Conservation (phyloP, 2,113 vertebrate genomes). For the Tretioscincus oriximinensis region DNA sequence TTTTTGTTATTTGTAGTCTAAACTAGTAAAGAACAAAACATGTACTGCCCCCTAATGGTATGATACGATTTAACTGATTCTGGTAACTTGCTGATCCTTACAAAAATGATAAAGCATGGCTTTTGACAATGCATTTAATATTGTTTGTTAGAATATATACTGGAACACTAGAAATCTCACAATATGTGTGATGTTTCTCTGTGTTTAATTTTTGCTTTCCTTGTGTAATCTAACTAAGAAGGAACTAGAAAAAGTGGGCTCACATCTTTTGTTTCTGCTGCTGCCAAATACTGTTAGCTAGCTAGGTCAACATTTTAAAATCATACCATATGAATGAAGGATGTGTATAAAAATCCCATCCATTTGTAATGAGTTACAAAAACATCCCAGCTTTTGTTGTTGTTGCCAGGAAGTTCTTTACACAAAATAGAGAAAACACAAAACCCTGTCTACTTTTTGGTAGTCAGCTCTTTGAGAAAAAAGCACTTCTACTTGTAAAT, state of each 20-base stretch:
- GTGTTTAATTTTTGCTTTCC: slow-evolving; percentile 11
- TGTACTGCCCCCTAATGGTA: neutral
- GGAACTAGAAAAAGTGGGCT: slow-evolving; percentile 27
- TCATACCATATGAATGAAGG: neutral
- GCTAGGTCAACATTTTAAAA: slow-evolving; percentile 18
- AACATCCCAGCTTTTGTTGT: neutral
- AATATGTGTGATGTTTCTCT: slow-evolving; percentile 12
- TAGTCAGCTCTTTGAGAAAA: neutral
- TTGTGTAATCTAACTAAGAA: neutral
- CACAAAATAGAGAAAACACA: neutral
- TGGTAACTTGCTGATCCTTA: neutral
- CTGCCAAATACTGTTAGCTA: neutral
- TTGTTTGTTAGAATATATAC: slow-evolving; percentile 17
- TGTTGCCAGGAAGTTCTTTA: neutral
- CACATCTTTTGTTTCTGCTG: slow-evolving; percentile 19
- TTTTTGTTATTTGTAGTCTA: neutral
- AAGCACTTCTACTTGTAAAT: neutral
- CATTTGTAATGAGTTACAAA: neutral
- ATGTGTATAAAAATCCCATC: neutral
- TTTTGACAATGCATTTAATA: neutral
- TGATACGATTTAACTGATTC: accelerated
- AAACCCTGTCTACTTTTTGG: neutral
- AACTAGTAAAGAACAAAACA: slow-evolving; percentile 1
- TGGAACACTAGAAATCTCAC: slow-evolving; percentile 22
- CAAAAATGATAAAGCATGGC: neutral